Percentiles rank a stretch among this genome's conserved stretches.
These are phyloP conservation scores for Nomada ruficornis DNA, from an alignment of 2,888 invertebrate species.

Conservation along the genomic window DNA sequence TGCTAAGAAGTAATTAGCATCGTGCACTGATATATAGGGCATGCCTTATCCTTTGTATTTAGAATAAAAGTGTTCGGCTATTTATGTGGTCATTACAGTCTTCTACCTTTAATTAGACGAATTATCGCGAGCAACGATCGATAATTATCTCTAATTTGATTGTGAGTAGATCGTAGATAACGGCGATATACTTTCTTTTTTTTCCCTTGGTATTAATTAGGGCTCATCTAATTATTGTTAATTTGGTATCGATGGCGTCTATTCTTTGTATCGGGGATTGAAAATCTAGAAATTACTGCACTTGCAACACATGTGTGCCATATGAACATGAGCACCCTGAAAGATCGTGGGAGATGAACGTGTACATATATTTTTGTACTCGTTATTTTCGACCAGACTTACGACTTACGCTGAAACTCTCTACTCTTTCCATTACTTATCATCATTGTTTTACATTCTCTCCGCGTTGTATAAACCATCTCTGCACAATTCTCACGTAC, in stretches of 20 bases:
- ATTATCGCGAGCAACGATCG: neutral
- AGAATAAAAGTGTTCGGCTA: neutral
- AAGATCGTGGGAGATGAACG: constrained; percentile 15
- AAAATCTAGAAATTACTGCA: neutral
- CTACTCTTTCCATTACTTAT: neutral
- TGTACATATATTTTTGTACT: constrained; percentile 13
- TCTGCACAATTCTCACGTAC: neutral
- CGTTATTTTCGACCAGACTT: neutral
- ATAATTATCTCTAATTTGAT: neutral
- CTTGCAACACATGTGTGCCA: neutral
- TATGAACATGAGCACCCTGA: no score
- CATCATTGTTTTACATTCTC: neutral
- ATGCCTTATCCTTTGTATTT: neutral
- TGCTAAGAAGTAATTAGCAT: neutral
- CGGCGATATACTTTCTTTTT: neutral
- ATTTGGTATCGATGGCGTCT: no score
- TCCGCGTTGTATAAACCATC: neutral
- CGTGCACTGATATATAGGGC: neutral
- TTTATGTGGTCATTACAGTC: neutral
- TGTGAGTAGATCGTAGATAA: neutral
- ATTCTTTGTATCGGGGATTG: no score
- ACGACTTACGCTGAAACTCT: neutral
- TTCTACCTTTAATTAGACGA: neutral
- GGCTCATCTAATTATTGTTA: no score
- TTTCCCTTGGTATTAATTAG: neutral